These are phyloP conservation scores for Tinamus guttatus DNA, from an alignment of 2,113 vertebrate species.

Conservation along the genomic window DNA sequence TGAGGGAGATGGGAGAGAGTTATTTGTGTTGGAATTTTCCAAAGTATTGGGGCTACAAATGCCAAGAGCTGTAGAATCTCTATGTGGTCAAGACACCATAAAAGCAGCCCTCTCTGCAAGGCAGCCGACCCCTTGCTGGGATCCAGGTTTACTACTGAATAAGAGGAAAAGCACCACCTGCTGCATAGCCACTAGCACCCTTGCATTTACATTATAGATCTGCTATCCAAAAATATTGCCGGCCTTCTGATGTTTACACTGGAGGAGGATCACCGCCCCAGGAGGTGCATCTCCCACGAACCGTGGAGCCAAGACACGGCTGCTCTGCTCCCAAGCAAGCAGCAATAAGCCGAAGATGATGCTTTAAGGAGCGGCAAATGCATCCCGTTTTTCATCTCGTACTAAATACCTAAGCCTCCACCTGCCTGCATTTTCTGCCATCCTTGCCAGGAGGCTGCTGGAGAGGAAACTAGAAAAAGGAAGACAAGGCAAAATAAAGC, in stretches of 20 bases:
- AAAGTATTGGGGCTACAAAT: neutral
- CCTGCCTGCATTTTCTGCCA: neutral
- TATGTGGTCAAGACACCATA: rapidly evolving
- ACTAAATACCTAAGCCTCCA: conserved; percentile 32
- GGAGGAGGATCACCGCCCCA: neutral
- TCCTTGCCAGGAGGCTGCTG: conserved; percentile 41
- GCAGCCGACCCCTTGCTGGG: neutral
- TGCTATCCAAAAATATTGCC: neutral
- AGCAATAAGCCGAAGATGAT: neutral
- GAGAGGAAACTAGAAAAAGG: conserved; percentile 55
- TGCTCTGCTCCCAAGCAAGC: neutral
- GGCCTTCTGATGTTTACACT: neutral
- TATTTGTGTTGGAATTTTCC: neutral
- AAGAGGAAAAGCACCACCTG: neutral
- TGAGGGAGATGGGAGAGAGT: neutral
- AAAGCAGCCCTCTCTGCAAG: neutral
- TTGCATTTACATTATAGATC: neutral
- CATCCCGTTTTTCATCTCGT: neutral
- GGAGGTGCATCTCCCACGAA: neutral
- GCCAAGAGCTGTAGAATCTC: neutral
- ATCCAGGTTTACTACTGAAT: neutral
- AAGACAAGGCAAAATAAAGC: conserved; percentile 66
- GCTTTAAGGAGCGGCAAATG: conserved; percentile 31
- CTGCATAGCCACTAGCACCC: neutral
- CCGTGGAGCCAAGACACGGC: rapidly evolving